These are phyloP conservation scores for Drosophila triauraria DNA, from an alignment of 1,140 invertebrate species.

Conservation along the genomic window DNA sequence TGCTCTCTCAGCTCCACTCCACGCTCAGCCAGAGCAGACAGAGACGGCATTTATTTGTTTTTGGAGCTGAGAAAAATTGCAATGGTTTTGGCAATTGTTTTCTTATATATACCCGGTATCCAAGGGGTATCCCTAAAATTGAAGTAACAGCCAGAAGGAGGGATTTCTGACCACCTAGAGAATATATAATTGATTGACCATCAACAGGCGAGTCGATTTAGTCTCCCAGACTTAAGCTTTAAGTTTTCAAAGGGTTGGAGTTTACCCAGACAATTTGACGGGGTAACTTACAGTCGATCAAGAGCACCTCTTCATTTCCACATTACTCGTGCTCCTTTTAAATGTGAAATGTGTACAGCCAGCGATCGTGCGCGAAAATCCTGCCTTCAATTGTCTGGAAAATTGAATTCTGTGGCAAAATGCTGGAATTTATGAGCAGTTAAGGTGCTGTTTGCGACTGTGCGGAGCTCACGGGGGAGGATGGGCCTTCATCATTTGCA, in stretches of 20 bases:
- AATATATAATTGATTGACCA: too few species aligned
- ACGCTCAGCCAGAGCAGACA: conserved; percentile 25
- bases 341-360: conserved; percentile 18
- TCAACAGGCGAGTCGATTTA: too few species aligned
- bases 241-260: too few species aligned
- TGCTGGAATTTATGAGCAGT: conserved; percentile 34
- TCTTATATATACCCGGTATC: neutral
- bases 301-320: neutral
- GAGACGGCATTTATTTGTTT: conserved; percentile 69
- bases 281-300: neutral
- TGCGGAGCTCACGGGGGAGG: too few species aligned
- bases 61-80: conserved; percentile 51
- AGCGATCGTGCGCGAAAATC: conserved; percentile 31
- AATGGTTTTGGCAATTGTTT: conserved; percentile 51
- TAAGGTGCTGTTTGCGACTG: neutral
- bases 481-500: conserved; percentile 34
- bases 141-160: too few species aligned
- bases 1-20: conserved; percentile 20
- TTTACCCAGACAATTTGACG: too few species aligned
- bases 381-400: conserved; percentile 57
- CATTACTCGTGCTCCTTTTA: conserved; percentile 2
- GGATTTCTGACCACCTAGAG: too few species aligned
- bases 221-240: too few species aligned
- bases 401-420: conserved; percentile 55
- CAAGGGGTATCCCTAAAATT: neutral